Evolutionary conservation across 2,113 vertebrate species (phyloP), one percentile per base, ranked within the genome.

Genomic region (Heloderma charlesbogerti): DNA sequence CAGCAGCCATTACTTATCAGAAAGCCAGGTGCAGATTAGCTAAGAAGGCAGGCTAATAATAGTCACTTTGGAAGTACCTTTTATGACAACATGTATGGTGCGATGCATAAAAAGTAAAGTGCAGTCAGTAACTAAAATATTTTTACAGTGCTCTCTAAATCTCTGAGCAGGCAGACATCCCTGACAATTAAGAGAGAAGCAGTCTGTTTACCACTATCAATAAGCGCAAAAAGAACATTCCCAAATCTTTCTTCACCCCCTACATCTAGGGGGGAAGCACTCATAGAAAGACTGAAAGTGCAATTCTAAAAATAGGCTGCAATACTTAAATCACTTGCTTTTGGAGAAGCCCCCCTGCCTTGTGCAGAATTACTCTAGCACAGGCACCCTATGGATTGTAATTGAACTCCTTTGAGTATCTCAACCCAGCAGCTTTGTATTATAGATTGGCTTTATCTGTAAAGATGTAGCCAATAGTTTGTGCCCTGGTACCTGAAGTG

Each of bases 81-180:
- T 79, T 29, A 48, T 51, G 0, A 80, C 8, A 37, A 74, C 85
- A 87, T 9, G 51, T 4, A 80, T 27, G 12, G 0, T 67, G 1
- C 12, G 91, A 60, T 86, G 82, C 84, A 43, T 87, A 91, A 91
- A 90, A 60, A 45, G 0, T n/a, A 25, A 88, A 93, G 13, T 91
- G 51, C 15, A 82, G 72, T 1, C 40, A 25, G 45, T 87, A 88
- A 2, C 60, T 63, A 63, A 63, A 63, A 63, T 63, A 63, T 0
- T 0, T 0, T 79, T 92, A 51, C 78, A 3, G 34, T 90, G 29
- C 79, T 27, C 45, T 72, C 3, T 86, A 54, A 91, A 80, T 83
- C 6, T 84, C 40, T 0, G 0, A 45, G 63, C 1, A 92, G 86
- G 71, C 6, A 1, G 34, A 51, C 13, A 48, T 80, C 92, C 81